Conservation (phyloP, 2,888 invertebrate genomes). For the Hetaerina titia region DNA sequence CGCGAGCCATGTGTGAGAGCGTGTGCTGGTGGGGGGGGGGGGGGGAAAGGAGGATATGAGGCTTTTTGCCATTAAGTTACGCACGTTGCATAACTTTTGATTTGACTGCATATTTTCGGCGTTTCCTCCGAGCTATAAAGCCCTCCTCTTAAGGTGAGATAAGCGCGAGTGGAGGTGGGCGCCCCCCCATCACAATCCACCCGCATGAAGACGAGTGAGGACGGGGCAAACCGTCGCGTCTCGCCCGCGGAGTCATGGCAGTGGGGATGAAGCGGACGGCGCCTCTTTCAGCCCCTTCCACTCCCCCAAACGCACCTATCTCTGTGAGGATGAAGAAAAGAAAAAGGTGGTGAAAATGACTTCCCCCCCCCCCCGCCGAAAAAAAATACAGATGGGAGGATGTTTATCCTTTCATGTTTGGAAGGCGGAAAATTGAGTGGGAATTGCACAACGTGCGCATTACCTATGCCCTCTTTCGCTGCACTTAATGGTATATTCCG, state of each 20-base stretch:
- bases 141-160: neutral
- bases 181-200: too few species aligned
- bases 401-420: neutral
- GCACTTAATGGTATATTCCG: neutral
- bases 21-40: neutral
- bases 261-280: neutral
- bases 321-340: neutral
- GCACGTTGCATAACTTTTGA: conserved; percentile 2
- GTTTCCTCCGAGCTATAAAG: neutral
- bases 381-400: neutral
- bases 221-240: neutral
- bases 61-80: neutral
- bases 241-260: neutral
- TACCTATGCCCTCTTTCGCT: neutral
- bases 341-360: neutral
- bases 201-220: neutral
- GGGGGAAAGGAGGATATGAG: neutral
- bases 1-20: neutral
- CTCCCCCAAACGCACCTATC: neutral
- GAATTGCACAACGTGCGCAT: neutral
- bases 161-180: neutral
- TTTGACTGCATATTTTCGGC: neutral
- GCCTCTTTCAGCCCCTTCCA: neutral
- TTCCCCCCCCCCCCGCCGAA: neutral
- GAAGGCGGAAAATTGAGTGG: neutral